These are phyloP conservation scores for Drosophila cognata DNA, from an alignment of 2,888 invertebrate genomes.

Conservation along the genomic window DNA sequence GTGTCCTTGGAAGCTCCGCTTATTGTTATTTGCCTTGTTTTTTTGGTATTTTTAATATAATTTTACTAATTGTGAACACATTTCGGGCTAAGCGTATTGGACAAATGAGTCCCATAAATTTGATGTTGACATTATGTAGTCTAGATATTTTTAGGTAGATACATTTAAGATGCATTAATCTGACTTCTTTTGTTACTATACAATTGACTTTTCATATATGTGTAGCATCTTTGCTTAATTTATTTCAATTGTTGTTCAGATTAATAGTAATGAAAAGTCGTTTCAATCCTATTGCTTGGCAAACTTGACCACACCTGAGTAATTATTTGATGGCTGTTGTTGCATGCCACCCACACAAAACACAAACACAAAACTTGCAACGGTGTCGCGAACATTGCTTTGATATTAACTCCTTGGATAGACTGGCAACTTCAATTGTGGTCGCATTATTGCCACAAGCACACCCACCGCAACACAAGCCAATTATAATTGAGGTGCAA, in stretches of 20 bases:
- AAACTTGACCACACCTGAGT: neutral
- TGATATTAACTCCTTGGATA: neutral
- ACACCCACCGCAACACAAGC: constrained; percentile 26
- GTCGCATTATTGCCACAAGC: constrained; percentile 33
- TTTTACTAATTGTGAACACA: constrained; percentile 58
- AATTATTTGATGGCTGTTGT: constrained; percentile 42
- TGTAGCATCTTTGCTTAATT: neutral
- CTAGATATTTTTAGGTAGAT: neutral
- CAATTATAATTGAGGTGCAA: constrained; percentile 54
- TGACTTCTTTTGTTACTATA: neutral
- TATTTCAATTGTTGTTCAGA: neutral
- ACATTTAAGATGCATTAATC: constrained; percentile 1
- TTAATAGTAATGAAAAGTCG: neutral
- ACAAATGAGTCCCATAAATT: constrained; percentile 53
- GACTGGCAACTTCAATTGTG: constrained; percentile 30
- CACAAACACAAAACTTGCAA: neutral
- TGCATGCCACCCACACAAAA: constrained; percentile 33
- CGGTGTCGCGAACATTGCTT: constrained; percentile 4
- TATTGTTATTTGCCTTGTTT: constrained; percentile 10
- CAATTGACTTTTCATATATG: neutral
- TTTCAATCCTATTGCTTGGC: neutral
- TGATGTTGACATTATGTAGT: constrained; percentile 14
- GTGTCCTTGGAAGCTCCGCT: constrained; percentile 14
- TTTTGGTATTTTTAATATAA: constrained; percentile 32
- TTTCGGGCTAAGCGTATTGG: constrained; percentile 47